Conservation (phyloP, 2,888 invertebrate genomes). For the Dicranocentrus wangi region DNA sequence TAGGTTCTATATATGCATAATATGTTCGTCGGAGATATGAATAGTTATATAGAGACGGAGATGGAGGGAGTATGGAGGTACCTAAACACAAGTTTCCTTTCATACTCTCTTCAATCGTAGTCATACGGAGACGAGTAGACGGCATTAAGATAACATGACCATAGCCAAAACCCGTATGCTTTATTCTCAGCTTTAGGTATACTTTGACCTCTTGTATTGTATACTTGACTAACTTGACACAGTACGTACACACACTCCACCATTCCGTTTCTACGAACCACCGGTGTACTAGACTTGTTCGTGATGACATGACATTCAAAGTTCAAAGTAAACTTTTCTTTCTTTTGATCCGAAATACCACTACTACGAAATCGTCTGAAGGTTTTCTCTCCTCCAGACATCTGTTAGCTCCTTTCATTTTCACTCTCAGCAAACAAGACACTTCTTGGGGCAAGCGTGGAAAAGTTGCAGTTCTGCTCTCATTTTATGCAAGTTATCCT, state of each 20-base stretch:
- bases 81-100: conserved; percentile 47
- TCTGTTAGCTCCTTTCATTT: not conserved
- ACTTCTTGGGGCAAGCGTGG: not conserved
- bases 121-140: too few relatives aligned
- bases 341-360: conserved; percentile 20
- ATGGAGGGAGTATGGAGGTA: too few relatives aligned
- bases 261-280: conserved; percentile 12
- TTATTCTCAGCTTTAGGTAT: too few relatives aligned
- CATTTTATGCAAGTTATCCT: too few relatives aligned
- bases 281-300: conserved; percentile 41
- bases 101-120: conserved; percentile 6
- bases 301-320: conserved; percentile 65
- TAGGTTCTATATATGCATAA: conserved; percentile 5
- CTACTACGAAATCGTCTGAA: conserved; percentile 5
- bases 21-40: not conserved
- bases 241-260: too few relatives aligned
- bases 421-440: not conserved
- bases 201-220: not conserved
- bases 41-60: not conserved
- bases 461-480: too few relatives aligned
- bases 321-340: conserved; percentile 61
- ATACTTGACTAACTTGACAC: not conserved
- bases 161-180: too few relatives aligned
- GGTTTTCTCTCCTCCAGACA: not conserved
- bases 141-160: too few relatives aligned